Evolutionary conservation across 1,140 invertebrate species (phyloP).

Genomic region (Tetraneura akinire): DNA sequence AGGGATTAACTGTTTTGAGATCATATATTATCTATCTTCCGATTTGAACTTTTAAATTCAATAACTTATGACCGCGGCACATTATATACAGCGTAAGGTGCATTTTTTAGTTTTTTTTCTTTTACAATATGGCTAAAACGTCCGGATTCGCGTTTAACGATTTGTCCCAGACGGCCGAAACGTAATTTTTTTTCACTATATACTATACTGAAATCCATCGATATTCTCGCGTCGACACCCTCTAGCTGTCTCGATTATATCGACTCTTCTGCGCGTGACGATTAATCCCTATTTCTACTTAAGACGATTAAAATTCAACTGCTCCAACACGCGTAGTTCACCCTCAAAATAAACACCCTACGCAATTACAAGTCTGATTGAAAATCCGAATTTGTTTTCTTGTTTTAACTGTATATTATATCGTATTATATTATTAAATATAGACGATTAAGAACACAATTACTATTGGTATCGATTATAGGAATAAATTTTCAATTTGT

Average conservation of each 20-base stretch:
- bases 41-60: no score
- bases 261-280: neutral
- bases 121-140: neutral
- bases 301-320: constrained; percentile 8
- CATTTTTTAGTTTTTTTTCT: no score
- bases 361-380: neutral
- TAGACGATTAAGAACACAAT: no score
- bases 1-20: no score
- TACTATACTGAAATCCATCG: neutral
- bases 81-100: no score
- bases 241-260: neutral
- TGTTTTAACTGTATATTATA: no score
- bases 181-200: constrained; percentile 15
- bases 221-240: constrained; percentile 8
- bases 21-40: no score
- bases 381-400: no score
- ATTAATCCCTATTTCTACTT: constrained; percentile 22
- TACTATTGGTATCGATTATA: no score
- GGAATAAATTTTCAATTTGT: no score
- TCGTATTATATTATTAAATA: no score
- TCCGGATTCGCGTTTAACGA: constrained; percentile 38
- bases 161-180: neutral
- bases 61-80: no score
- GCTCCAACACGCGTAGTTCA: neutral
- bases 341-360: neutral